Conservation (phyloP, 2,113 vertebrate genomes). For the Columbina picui region DNA sequence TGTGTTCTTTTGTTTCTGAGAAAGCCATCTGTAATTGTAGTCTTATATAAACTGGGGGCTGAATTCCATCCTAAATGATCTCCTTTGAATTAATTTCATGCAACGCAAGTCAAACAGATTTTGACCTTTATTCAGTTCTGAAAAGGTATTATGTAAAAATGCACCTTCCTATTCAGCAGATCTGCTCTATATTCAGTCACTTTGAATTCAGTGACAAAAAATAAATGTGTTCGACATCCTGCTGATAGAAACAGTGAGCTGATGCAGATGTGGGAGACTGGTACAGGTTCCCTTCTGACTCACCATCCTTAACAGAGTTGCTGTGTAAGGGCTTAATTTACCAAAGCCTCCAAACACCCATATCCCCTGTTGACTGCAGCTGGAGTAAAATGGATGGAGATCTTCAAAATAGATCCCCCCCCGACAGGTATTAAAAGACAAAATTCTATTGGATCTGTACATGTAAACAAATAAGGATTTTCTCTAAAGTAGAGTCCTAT, state of each 20-base stretch:
- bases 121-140: constrained; percentile 41
- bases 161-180: constrained; percentile 28
- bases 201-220: constrained; percentile 40
- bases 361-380: background rate
- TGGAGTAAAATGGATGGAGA: background rate
- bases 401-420: background rate
- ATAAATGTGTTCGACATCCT: constrained; percentile 16
- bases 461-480: background rate
- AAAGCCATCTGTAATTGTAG: background rate
- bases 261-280: constrained; percentile 3
- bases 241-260: background rate
- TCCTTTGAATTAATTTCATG: constrained; percentile 24
- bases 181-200: constrained; percentile 10
- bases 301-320: constrained; percentile 1
- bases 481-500: background rate
- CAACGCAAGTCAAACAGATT: constrained; percentile 39
- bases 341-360: background rate
- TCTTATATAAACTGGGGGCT: background rate
- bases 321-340: constrained; percentile 13
- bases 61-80: constrained; percentile 26
- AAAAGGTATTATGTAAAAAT: constrained; percentile 36
- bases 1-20: background rate
- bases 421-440: background rate
- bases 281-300: constrained; percentile 1
- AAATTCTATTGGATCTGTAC: background rate